Conservation (phyloP, 92 coral and sea anemone genomes). For the Zoanthus sansibaricus region DNA sequence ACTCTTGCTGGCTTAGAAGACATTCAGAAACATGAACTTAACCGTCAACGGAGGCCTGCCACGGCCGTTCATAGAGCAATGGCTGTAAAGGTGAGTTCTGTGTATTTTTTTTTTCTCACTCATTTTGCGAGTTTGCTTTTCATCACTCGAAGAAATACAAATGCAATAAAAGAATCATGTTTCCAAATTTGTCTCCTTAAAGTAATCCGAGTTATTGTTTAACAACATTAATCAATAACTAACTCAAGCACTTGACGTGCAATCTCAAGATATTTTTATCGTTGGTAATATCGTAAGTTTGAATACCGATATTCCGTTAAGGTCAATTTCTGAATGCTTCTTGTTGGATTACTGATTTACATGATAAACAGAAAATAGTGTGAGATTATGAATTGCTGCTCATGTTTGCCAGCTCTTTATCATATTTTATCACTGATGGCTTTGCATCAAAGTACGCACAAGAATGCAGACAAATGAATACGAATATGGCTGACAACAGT, state of each 20-base stretch:
- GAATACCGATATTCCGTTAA: not conserved
- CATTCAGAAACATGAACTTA: conserved; percentile 79
- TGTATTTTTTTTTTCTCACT: not conserved
- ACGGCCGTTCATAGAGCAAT: conserved; percentile 84
- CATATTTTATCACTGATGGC: not conserved
- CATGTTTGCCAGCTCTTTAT: not conserved
- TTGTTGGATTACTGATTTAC: not conserved
- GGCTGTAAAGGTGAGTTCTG: conserved; percentile 79
- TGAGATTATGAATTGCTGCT: not conserved
- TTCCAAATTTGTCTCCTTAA: conserved; percentile 18
- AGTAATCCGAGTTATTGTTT: conserved; percentile 23
- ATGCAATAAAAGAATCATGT: conserved; percentile 30
- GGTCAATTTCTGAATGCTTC: conserved; percentile 33
- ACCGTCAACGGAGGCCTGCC: conserved; percentile 85
- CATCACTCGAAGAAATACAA: not conserved
- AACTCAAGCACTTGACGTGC: not conserved
- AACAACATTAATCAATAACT: conserved; percentile 24
- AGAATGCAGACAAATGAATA: not conserved
- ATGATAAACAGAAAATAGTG: not conserved
- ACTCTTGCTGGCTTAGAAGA: conserved; percentile 91
- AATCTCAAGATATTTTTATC: conserved; percentile 4
- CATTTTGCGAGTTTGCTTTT: not conserved
- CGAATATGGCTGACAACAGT: conserved; percentile 3
- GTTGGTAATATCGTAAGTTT: not conserved
- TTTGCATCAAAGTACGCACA: not conserved